Percentiles rank a stretch among this genome's conserved stretches.
Conservation (phyloP, 2,888 invertebrate species). For the Camponotus fellah region DNA sequence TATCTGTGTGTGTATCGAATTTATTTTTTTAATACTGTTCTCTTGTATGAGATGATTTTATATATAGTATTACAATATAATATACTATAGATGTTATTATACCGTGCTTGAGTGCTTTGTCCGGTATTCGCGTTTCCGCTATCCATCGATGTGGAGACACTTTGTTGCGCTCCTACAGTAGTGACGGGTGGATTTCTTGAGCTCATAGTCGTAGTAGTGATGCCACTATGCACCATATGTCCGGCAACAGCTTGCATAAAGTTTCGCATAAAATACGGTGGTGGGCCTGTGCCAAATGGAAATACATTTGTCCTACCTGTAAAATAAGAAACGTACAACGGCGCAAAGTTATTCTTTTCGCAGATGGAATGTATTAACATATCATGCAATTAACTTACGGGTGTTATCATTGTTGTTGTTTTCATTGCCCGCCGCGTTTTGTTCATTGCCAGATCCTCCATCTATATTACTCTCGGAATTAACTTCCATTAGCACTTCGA, state of each 20-base stretch:
- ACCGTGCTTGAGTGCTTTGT: conserved; percentile 84
- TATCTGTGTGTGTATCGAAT: background rate
- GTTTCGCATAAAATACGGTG: conserved; percentile 87
- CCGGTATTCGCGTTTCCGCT: conserved; percentile 79
- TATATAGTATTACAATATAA: background rate
- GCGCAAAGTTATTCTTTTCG: background rate
- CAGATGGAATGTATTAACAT: background rate
- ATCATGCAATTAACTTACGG: conserved; percentile 51
- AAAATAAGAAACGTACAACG: conserved; percentile 2
- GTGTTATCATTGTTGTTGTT: conserved; percentile 73
- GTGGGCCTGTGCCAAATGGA: conserved; percentile 85
- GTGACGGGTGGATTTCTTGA: conserved; percentile 64
- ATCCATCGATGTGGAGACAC: conserved; percentile 75
- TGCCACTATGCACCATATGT: conserved; percentile 83
- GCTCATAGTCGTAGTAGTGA: conserved; percentile 67
- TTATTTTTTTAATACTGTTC: background rate
- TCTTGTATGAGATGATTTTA: background rate
- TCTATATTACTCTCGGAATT: conserved; percentile 86
- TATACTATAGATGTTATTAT: conserved; percentile 28
- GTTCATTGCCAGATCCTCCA: conserved; percentile 77
- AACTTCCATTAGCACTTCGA: conserved; percentile 89
- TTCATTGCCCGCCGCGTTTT: conserved; percentile 73
- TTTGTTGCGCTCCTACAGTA: conserved; percentile 72
- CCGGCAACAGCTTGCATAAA: conserved; percentile 87
- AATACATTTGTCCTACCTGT: conserved; percentile 80